Percentiles rank a stretch among this genome's conserved stretches.
phyloP scores from a whole-genome alignment of 2,113 vertebrate species.

The Cyrtonyx montezumae region DNA sequence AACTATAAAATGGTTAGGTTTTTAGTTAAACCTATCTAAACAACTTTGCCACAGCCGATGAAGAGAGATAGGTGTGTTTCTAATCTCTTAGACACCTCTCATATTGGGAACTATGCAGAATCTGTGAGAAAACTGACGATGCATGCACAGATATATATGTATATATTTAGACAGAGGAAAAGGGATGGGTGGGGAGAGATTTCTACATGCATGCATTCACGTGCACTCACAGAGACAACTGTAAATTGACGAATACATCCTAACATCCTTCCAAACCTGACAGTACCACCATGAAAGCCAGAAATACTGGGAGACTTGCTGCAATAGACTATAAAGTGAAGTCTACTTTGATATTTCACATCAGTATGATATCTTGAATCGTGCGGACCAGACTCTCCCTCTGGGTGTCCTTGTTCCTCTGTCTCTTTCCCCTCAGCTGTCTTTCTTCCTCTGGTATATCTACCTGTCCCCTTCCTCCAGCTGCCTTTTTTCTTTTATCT shows the following conservation, averaged over 20 bases:
- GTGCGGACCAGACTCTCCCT: constrained; percentile 51
- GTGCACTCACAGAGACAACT: not conserved
- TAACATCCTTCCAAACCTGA: not conserved
- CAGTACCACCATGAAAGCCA: constrained; percentile 46
- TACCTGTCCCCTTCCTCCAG: constrained; percentile 47
- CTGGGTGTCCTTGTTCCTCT: constrained; percentile 64
- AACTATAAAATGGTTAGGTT: not conserved
- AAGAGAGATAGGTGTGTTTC: not conserved
- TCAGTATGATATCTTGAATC: constrained; percentile 42
- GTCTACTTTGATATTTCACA: constrained; percentile 72
- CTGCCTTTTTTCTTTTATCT: constrained; percentile 51
- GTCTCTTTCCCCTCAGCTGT: constrained; percentile 57
- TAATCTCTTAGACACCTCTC: not conserved
- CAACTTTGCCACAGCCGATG: not conserved
- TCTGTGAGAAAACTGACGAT: not conserved
- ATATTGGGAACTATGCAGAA: not conserved
- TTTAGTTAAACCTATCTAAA: not conserved
- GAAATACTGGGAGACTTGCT: constrained; percentile 34
- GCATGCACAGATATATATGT: not conserved
- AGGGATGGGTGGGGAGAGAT: not conserved
- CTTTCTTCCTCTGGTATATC: constrained; percentile 43
- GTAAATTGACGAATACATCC: not conserved
- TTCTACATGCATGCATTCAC: not conserved
- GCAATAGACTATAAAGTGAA: constrained; percentile 33
- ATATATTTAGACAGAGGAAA: not conserved